Base-by-base conservation (phyloP, 2,797 vertebrate genomes). In the Setipinna tenuifilis region DNA sequence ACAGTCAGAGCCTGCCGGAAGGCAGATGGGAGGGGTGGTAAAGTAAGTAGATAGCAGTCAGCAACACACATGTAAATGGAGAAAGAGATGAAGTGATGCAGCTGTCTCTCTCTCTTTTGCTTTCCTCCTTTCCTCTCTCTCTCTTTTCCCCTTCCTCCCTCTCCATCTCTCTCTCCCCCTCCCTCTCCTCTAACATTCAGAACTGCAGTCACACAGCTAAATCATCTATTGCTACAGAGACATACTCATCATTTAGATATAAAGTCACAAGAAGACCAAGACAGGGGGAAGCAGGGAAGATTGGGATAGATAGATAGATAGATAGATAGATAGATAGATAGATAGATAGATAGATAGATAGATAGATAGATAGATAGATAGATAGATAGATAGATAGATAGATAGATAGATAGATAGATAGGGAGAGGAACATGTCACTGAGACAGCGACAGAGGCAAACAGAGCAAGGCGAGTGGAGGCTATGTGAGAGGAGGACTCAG, bases 381-480 rank as follows among this genome's bases (percentile, higher is more conserved):
- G 19, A n/a, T 23, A 62, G 19, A 62, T n/a, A 5, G 7, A n/a
- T 62, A 4, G 16, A 58, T 19, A 65, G 62, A 25, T 10, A 65
- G 25, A 25, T 11, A 65, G 62, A 68, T 10, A 68, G 23, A 68
- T 1, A 68, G 62, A 71, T 11, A 71, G 65, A 71, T 5, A 35
- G 4, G 7, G 2, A 6, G 23, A 35, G n/a, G 21, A 4, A 1
- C 19, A 14, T 46, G 11, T 0, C 21, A 23, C 21, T 6, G 23
- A 81, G 54, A n/a, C 19, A 62, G 59, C n/a, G n/a, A n/a, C n/a
- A n/a, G 28, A 11, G 82, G 16, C 19, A 23, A 23, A 35, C 50
- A 84, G 46, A 80, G 85, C n/a, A n/a, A 83, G 86, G 86, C 75
- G 82, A 85, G 85, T 86, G 78, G 83, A 82, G 28, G 68, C 57